A percentile compares a stretch with the other conserved stretches of the same genome.
phyloP scores from a whole-genome alignment of 2,797 vertebrate genomes.

The Melanotaenia boesemani region DNA sequence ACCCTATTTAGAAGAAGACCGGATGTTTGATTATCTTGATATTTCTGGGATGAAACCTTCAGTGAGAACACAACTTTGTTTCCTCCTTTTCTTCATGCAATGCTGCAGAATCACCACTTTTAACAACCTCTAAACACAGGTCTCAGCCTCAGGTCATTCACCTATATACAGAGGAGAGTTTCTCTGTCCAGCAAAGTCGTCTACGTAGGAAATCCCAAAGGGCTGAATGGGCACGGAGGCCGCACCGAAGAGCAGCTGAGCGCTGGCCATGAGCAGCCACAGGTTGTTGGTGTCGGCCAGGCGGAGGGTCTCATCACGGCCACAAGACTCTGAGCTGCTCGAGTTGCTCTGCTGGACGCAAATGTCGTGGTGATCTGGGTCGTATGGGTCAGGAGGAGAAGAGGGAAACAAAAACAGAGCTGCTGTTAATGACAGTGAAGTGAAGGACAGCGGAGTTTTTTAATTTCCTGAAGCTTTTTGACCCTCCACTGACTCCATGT shows the following conservation, averaged over 20 bases:
- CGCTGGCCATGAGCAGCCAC: constrained; percentile 91
- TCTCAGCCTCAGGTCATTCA: constrained; percentile 61
- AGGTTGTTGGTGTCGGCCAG: constrained; percentile 81
- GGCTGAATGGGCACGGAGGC: constrained; percentile 97
- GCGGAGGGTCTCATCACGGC: constrained; percentile 67
- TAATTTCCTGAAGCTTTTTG: constrained; percentile 64
- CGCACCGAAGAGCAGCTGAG: constrained; percentile 92
- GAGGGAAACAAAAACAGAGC: not conserved
- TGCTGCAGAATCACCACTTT: not conserved
- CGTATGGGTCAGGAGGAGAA: not conserved
- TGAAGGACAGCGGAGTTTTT: too few species aligned
- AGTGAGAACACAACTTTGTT: too few species aligned
- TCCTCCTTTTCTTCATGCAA: not conserved
- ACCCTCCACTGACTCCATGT: constrained; percentile 25
- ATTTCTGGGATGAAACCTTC: too few species aligned
- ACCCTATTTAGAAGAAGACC: too few species aligned
- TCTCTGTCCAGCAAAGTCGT: constrained; percentile 89
- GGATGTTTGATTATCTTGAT: too few species aligned
- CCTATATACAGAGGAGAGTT: constrained; percentile 95
- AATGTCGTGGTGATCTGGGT: constrained; percentile 76
- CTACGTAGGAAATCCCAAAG: constrained; percentile 97
- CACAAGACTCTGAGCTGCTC: constrained; percentile 69
- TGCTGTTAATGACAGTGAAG: constrained; percentile 30
- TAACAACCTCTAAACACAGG: not conserved
- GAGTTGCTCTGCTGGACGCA: constrained; percentile 80